Evolutionary conservation across 2,797 vertebrate species (phyloP).

Genomic region (Euphonia xanthogaster): DNA sequence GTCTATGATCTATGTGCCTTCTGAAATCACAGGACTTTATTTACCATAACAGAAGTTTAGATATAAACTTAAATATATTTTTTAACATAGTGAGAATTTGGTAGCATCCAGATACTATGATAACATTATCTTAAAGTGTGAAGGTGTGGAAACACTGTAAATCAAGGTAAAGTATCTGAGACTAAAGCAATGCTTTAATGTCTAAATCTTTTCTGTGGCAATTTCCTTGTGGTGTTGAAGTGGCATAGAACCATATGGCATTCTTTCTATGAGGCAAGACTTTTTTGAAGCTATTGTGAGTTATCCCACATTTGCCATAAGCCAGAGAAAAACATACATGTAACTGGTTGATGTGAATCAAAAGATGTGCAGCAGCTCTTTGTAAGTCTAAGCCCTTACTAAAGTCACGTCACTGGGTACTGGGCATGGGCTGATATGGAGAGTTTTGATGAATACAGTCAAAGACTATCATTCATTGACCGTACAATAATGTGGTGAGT

Average conservation of each 20-base stretch:
- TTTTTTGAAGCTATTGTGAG: background rate
- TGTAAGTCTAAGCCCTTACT: background rate
- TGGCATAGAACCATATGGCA: background rate
- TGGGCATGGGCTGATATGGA: background rate
- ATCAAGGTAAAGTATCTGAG: background rate
- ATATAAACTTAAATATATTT: background rate
- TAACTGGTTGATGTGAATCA: background rate
- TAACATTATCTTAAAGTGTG: background rate
- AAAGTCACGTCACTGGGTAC: background rate
- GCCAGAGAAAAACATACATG: background rate
- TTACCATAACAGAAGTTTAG: background rate
- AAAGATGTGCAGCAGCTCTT: background rate
- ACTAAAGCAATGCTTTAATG: background rate
- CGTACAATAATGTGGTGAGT: background rate
- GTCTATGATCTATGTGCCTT: background rate
- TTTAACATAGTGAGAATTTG: background rate
- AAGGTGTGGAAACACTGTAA: background rate
- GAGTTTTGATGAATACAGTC: background rate
- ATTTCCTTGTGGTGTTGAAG: background rate
- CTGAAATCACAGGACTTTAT: conserved; percentile 21
- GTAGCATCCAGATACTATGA: background rate
- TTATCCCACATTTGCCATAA: background rate
- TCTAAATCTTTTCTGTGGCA: background rate
- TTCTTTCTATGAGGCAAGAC: background rate
- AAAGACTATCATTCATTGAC: background rate